phyloP scores from a whole-genome alignment of 2,797 vertebrate species.

The Acipenser ruthenus region DNA sequence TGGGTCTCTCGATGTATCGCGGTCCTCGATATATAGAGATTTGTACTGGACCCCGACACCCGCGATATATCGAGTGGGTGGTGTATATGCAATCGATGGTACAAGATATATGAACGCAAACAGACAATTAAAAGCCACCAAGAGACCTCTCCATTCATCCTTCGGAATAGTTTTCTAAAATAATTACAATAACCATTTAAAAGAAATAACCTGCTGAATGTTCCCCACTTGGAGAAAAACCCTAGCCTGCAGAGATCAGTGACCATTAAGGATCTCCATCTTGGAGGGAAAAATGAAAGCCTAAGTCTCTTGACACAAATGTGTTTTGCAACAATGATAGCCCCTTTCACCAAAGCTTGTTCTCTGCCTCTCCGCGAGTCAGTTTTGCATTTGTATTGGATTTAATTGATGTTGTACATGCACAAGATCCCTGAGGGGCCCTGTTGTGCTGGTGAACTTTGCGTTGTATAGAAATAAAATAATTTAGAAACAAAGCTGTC shows the following conservation, averaged over 20 bases:
- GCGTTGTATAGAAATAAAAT: conserved; percentile 20
- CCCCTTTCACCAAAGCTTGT: not conserved
- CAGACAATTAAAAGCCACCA: not conserved
- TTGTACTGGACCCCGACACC: too few relatives aligned
- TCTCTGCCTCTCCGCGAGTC: not conserved
- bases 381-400: conserved; percentile 18
- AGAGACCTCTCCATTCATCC: too few relatives aligned
- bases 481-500: conserved; percentile 18
- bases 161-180: conserved; percentile 1
- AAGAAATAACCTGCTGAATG: conserved; percentile 3
- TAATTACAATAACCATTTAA: not conserved
- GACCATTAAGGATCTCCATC: conserved; percentile 11
- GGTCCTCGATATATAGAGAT: too few relatives aligned
- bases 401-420: conserved; percentile 22
- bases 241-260: not conserved
- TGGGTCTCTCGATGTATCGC: too few relatives aligned
- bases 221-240: not conserved
- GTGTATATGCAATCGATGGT: too few relatives aligned
- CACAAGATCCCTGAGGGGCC: not conserved
- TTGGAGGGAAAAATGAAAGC: conserved; percentile 3
- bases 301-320: conserved; percentile 5
- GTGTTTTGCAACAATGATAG: conserved; percentile 5
- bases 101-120: too few relatives aligned
- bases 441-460: conserved; percentile 18
- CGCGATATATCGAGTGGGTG: too few relatives aligned